Evolutionary conservation across 2,888 invertebrate genomes (phyloP).

Genomic region (Leptura quadrifasciata): DNA sequence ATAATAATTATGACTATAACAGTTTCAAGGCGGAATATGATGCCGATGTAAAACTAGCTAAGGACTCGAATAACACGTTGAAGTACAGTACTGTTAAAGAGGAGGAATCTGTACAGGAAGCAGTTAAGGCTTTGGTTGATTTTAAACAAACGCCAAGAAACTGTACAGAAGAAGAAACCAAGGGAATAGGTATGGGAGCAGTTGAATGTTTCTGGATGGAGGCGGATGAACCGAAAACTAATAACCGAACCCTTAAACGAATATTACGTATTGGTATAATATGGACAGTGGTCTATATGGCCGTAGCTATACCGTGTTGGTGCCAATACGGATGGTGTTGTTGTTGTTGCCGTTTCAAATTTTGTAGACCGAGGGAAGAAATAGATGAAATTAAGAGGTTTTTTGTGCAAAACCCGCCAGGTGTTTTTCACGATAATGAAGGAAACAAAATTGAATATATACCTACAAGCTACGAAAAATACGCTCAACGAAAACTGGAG

Average conservation of each 20-base stretch:
- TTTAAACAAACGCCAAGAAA: conserved; percentile 69
- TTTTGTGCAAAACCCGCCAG: conserved; percentile 77
- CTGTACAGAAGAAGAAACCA: conserved; percentile 74
- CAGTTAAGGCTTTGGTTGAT: conserved; percentile 68
- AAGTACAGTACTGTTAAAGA: conserved; percentile 72
- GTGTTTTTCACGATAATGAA: conserved; percentile 72
- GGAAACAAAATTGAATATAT: conserved; percentile 73
- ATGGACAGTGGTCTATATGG: conserved; percentile 73
- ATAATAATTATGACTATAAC: conserved; percentile 59
- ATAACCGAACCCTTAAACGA: conserved; percentile 59
- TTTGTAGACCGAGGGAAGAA: conserved; percentile 76
- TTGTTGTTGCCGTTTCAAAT: conserved; percentile 76
- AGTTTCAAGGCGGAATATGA: conserved; percentile 72
- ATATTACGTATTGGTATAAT: conserved; percentile 69
- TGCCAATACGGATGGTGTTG: conserved; percentile 79
- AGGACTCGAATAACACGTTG: conserved; percentile 69
- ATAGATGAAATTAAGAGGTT: conserved; percentile 77
- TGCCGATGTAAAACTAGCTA: conserved; percentile 68
- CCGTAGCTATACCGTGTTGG: conserved; percentile 75
- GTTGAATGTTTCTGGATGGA: conserved; percentile 72
- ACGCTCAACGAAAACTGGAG: conserved; percentile 77
- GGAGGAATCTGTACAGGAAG: conserved; percentile 70
- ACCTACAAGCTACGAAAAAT: conserved; percentile 77
- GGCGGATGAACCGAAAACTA: conserved; percentile 63
- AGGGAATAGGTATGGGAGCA: conserved; percentile 65